Conservation (phyloP, 2,888 invertebrate genomes). For the Aphidoletes aphidimyza region DNA sequence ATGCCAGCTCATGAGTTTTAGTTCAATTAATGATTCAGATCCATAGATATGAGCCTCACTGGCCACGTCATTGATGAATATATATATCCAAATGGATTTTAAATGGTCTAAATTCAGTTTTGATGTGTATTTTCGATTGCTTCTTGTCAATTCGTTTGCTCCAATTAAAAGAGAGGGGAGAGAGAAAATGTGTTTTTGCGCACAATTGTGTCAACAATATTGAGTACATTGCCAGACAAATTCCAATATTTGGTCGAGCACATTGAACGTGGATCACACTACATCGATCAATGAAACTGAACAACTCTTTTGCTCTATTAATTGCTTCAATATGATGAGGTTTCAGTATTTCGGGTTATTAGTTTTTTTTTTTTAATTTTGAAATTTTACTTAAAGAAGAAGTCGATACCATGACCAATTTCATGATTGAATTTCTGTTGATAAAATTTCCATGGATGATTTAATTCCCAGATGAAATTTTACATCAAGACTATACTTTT, state of each 20-base stretch:
- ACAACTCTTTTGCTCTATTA: too few species aligned
- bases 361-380: too few species aligned
- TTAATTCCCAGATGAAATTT: too few species aligned
- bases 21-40: slow-evolving; percentile 28
- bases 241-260: neutral
- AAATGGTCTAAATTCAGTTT: neutral
- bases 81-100: slow-evolving; percentile 6
- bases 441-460: too few species aligned
- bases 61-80: slow-evolving; percentile 34
- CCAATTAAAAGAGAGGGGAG: neutral
- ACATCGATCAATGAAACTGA: neutral
- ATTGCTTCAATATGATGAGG: too few species aligned
- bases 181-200: neutral
- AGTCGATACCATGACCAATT: too few species aligned
- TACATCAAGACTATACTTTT: too few species aligned
- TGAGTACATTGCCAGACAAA: neutral
- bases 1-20: neutral
- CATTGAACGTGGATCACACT: neutral
- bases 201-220: slow-evolving; percentile 5
- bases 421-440: too few species aligned
- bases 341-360: too few species aligned
- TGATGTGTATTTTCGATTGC: neutral
- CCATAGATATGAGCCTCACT: neutral
- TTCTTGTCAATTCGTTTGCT: neutral
- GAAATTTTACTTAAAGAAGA: too few species aligned